Base-by-base conservation (phyloP, 2,113 vertebrate species). In the Barbus barbus region DNA sequence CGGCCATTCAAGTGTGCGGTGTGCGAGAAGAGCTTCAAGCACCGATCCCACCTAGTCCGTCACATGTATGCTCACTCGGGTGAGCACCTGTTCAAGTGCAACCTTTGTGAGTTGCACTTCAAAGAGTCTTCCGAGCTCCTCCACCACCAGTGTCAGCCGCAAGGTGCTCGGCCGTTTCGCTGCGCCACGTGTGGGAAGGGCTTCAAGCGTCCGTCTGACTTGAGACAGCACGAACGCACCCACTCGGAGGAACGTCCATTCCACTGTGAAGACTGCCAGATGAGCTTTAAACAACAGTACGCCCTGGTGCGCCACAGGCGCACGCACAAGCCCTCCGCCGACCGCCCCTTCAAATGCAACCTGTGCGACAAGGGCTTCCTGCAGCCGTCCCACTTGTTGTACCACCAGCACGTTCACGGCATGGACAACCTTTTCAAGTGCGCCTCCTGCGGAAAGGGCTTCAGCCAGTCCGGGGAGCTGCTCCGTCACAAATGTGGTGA, bases 231-330 rank as follows among this genome's bases (percentile, higher is more conserved):
- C 0, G 97, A 99, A 91, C 97, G 97, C 86, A 97, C 97, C 0
- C 98, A 99, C 94, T 99, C 97, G 0, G 97, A 97, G 22, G 98
- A 99, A 94, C 95, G 98, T 20, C 98, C 98, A 26, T 99, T 97
- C 92, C 97, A 99, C 93, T 99, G 98, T 4, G 97, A 98, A 48
- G 97, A 98, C 86, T 99, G 98, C 89, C 97, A 98, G 92, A 99
- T 98, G 97, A 98, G 97, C 91, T 99, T 99, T 93, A 98, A 97
- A 92, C 97, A 99, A 93, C 98, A 98, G 91, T 99, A 98, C 0
- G 97, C 97, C 0, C 95, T 99, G 1, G 95, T 97, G 91, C 95
- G 98, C 31, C 98, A 99, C 82, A 93, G 97, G 33, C 97, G 97
- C 91, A 98, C 96, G 0, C 98, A 99, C 93, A 98, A 97, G 84